phyloP scores from a whole-genome alignment of 2,797 vertebrate genomes.

The Lepus oiostolus region DNA sequence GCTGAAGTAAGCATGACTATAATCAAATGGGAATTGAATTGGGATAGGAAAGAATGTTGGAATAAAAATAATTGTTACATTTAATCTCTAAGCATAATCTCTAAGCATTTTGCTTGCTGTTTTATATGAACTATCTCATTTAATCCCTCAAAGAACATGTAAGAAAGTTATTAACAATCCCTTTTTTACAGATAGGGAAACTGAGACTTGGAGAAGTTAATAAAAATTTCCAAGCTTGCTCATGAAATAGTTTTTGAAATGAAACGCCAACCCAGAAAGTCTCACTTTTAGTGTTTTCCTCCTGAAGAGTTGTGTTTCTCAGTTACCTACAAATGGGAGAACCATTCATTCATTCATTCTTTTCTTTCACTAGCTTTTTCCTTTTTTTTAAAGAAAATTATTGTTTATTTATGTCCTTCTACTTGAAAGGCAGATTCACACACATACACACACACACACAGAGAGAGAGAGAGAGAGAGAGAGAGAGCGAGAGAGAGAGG shows the following conservation, averaged over 20 bases:
- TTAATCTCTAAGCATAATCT: slow-evolving; percentile 61
- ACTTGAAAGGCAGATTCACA: too few species aligned
- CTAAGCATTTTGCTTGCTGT: not conserved
- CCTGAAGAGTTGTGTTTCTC: not conserved
- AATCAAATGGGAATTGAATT: slow-evolving; percentile 68
- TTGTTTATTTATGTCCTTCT: too few species aligned
- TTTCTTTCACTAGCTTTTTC: not conserved
- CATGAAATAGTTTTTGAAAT: not conserved
- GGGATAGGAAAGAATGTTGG: slow-evolving; percentile 18
- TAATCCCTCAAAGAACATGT: slow-evolving; percentile 23
- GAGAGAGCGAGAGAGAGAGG: too few species aligned
- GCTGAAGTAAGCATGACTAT: slow-evolving; percentile 67
- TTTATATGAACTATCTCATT: not conserved
- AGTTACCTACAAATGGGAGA: not conserved
- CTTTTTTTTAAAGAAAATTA: too few species aligned
- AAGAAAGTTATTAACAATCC: not conserved
- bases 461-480: too few species aligned
- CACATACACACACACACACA: too few species aligned
- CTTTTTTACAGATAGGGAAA: not conserved
- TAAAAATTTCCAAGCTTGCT: not conserved
- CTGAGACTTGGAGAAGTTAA: not conserved
- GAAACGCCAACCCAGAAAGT: not conserved
- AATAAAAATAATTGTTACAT: slow-evolving; percentile 56
- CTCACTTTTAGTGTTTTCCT: not conserved
- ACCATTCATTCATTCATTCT: not conserved